Evolutionary conservation across 1,140 invertebrate species (phyloP).

Genomic region (Conus betulinus): DNA sequence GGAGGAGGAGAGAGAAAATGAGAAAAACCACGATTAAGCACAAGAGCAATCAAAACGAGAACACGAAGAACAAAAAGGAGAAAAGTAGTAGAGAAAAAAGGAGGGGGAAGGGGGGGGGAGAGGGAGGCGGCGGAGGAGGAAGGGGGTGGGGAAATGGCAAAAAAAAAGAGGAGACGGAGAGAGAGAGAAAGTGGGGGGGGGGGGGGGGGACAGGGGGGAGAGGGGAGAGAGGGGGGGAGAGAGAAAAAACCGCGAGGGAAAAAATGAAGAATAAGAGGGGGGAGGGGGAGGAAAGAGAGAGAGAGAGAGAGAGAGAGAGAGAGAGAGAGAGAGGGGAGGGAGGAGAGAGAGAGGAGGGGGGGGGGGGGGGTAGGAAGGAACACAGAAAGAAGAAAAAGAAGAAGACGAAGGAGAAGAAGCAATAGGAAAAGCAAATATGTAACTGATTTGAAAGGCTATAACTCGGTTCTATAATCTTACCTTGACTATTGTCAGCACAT

Average conservation of each 20-base stretch:
- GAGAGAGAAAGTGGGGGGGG: not conserved
- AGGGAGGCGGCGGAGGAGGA: not conserved
- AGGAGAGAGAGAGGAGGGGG: not conserved
- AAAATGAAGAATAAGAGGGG: not conserved
- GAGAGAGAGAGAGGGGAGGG: not conserved
- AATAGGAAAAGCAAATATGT: not conserved
- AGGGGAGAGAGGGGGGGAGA: constrained; percentile 17
- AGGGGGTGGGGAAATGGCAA: not conserved
- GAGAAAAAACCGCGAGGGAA: constrained; percentile 13
- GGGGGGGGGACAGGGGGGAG: not conserved
- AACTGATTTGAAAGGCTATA: no score
- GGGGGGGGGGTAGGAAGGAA: not conserved
- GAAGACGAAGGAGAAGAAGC: no score
- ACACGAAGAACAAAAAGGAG: no score
- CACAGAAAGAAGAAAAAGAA: no score
- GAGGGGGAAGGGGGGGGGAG: not conserved
- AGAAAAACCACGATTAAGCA: no score
- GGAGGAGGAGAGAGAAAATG: no score
- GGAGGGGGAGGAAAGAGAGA: constrained; percentile 2
- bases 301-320: constrained; percentile 32
- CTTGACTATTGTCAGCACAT: no score
- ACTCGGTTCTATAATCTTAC: no score
- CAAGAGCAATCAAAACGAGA: no score
- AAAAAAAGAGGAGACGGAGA: not conserved
- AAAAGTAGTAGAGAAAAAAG: no score